Percentiles rank a stretch among this genome's conserved stretches.
Conservation (phyloP, 2,888 invertebrate genomes). For the Rutpela maculata region DNA sequence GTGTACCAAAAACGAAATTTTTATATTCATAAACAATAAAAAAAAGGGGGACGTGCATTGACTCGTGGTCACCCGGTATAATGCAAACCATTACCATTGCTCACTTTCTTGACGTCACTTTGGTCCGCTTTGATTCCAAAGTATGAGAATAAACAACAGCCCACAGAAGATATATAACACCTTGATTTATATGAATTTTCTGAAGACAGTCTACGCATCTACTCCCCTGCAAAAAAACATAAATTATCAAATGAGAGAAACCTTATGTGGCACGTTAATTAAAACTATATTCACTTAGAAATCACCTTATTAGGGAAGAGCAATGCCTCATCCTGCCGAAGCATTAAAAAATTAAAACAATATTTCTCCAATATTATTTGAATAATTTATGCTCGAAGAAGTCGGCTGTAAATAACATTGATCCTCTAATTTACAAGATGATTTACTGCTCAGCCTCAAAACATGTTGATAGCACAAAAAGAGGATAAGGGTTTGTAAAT, state of each 20-base stretch:
- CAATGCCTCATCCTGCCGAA: neutral
- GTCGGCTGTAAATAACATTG: neutral
- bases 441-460: slow-evolving; percentile 41
- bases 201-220: too few species aligned
- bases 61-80: too few species aligned
- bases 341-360: slow-evolving; percentile 9
- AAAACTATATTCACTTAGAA: neutral
- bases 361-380: slow-evolving; percentile 21
- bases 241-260: neutral
- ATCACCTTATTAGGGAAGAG: neutral
- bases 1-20: too few species aligned
- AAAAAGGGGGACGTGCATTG: too few species aligned
- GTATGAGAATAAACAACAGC: too few species aligned
- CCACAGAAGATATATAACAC: too few species aligned
- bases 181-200: too few species aligned
- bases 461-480: slow-evolving; percentile 34
- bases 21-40: too few species aligned
- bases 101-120: too few species aligned
- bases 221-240: neutral
- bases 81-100: too few species aligned
- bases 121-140: too few species aligned
- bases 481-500: slow-evolving; percentile 53
- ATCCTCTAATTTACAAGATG: slow-evolving; percentile 43
- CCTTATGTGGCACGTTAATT: neutral
- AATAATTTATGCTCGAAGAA: slow-evolving; percentile 15